Conservation (phyloP, 2,797 vertebrate species). For the Sebastes minor region DNA sequence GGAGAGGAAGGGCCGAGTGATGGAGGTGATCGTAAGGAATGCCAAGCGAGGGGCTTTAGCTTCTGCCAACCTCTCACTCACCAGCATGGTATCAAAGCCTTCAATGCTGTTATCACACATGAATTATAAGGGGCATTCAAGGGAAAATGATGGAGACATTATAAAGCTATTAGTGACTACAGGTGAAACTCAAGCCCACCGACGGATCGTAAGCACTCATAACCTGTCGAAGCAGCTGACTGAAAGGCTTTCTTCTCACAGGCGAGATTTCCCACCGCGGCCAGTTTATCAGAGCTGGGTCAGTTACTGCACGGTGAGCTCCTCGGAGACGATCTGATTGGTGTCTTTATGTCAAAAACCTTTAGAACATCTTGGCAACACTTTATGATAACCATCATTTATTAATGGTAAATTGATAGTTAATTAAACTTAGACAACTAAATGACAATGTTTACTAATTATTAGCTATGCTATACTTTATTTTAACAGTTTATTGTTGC, state of each 20-base stretch:
- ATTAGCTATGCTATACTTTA: too few relatives aligned
- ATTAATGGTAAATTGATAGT: too few relatives aligned
- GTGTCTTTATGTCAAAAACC: background rate
- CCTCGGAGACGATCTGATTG: background rate
- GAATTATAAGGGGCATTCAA: conserved; percentile 19
- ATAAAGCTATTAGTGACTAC: conserved; percentile 37
- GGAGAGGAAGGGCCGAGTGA: conserved; percentile 39
- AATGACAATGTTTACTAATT: too few relatives aligned
- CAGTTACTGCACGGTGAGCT: background rate
- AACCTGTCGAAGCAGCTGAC: background rate
- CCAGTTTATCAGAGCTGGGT: background rate
- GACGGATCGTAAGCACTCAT: background rate
- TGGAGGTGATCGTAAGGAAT: conserved; percentile 52
- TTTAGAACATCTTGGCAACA: background rate
- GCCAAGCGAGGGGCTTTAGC: conserved; percentile 35
- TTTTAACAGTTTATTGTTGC: too few relatives aligned
- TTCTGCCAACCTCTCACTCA: conserved; percentile 38
- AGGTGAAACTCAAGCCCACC: conserved; percentile 18
- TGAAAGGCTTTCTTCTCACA: background rate
- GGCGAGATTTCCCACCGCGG: background rate
- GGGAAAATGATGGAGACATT: conserved; percentile 30
- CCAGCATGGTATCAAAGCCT: conserved; percentile 20
- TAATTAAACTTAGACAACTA: too few relatives aligned
- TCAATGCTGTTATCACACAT: conserved; percentile 2
- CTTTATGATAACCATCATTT: too few relatives aligned